Evolutionary conservation across 2,888 invertebrate genomes (phyloP).

Genomic region (Craniophora ligustri): DNA sequence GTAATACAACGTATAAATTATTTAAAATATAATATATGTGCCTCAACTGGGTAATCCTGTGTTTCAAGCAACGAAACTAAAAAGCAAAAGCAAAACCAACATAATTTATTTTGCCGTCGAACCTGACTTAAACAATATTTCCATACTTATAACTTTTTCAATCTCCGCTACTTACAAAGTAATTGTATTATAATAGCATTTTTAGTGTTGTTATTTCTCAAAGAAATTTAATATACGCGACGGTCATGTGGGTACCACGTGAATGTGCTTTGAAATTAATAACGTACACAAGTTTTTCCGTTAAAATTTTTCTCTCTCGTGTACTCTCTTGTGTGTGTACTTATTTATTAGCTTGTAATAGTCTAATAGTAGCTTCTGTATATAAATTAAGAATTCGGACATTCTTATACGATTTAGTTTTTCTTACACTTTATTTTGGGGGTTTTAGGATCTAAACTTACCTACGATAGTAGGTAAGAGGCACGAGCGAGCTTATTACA

Average conservation of each 20-base stretch:
- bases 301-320: conserved; percentile 45
- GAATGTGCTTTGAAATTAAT: conserved; percentile 55
- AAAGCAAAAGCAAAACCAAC: conserved; percentile 11
- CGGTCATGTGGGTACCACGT: conserved; percentile 55
- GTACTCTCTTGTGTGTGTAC: background rate
- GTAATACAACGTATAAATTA: too few species aligned
- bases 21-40: too few species aligned
- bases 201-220: conserved; percentile 53
- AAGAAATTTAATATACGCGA: conserved; percentile 58
- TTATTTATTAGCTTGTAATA: conserved; percentile 19
- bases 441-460: too few species aligned
- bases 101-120: conserved; percentile 29
- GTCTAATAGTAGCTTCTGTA: conserved; percentile 10
- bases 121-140: conserved; percentile 42
- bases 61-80: background rate
- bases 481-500: too few species aligned
- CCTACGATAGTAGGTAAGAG: too few species aligned
- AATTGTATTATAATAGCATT: conserved; percentile 52
- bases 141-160: conserved; percentile 48
- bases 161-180: conserved; percentile 46
- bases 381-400: too few species aligned
- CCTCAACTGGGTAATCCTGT: too few species aligned
- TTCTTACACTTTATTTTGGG: too few species aligned
- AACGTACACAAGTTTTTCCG: conserved; percentile 54
- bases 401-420: too few species aligned